Evolutionary conservation across 1,140 invertebrate genomes (phyloP), one percentile per base, ranked within the genome.

Genomic region (Triops longicaudatus): DNA sequence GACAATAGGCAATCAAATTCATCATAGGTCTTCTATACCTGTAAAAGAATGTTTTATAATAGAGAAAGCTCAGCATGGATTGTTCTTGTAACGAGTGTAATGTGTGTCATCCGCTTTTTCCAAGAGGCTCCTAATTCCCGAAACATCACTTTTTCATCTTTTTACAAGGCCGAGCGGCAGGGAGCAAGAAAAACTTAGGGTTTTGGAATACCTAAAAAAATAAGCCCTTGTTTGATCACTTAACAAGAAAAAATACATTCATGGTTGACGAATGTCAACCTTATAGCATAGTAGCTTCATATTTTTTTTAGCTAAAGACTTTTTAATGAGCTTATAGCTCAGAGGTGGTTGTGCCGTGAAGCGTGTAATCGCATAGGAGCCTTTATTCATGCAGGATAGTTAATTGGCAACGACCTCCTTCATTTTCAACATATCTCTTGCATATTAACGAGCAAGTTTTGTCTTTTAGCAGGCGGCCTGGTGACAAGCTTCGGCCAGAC

Each of bases 171-270:
- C 50, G 50, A 10, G 7, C 50, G 22, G 14, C 17, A 63, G 17
- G 7, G n/a, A 63, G 5, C 10, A 63, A 63, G 50, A 63, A 63
- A 63, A n/a, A 3, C n/a, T 1, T 17, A n/a, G 50, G 14, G 6
- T 63, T 63, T 63, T 22, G 22, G 50, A 44, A 3, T 17, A 22
- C 10, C 50, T 12, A n/a, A 22, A 63, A 63, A 63, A 63, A 14
- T 63, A 63, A 63, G 50, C 50, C 50, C 50, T 63, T 63, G 50
- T 63, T 63, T 63, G 50, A 63, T 63, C 50, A 63, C 50, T 63
- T 63, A 22, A 5, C 10, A 63, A 63, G 17, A 63, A 63, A 63
- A 22, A 22, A 17, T n/a, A 63, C 50, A 63, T 5, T 2, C 50
- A 63, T 37, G 31, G 2, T 37, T 37, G 31, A 37, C 31, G 31